Evolutionary conservation across 1,140 invertebrate genomes (phyloP).

Genomic region (Drosophila equinoxialis): DNA sequence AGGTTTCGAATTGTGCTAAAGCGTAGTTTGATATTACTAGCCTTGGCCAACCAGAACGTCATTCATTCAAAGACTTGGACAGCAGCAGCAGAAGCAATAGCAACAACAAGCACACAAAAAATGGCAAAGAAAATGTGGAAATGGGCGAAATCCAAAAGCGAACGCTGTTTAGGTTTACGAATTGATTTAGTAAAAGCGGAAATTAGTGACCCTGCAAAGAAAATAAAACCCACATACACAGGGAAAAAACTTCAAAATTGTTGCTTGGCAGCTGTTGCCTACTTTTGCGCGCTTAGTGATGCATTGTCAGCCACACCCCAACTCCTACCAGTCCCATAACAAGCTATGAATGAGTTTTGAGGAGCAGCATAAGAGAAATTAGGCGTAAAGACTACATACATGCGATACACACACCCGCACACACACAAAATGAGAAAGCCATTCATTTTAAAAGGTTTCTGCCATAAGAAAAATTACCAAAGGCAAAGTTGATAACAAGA

Average conservation of each 20-base stretch:
- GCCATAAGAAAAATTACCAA: slow-evolving; percentile 67
- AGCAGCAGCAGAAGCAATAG: slow-evolving; percentile 12
- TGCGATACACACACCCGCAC: slow-evolving; percentile 23
- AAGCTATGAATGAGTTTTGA: slow-evolving; percentile 15
- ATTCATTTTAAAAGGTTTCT: slow-evolving; percentile 72
- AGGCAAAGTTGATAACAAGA: slow-evolving; percentile 48
- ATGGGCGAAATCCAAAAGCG: slow-evolving; percentile 36
- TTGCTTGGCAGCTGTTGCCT: slow-evolving; percentile 73
- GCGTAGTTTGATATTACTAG: slow-evolving; percentile 59
- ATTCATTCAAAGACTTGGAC: slow-evolving; percentile 53
- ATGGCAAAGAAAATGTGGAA: slow-evolving; percentile 28
- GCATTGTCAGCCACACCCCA: slow-evolving; percentile 56
- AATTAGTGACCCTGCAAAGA: slow-evolving; percentile 68
- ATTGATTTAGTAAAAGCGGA: slow-evolving; percentile 79
- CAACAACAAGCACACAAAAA: slow-evolving; percentile 26
- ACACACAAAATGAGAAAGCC: slow-evolving; percentile 31
- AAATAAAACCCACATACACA: slow-evolving; percentile 30
- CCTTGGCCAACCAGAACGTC: slow-evolving; percentile 55
- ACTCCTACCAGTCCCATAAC: not conserved
- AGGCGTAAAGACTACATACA: slow-evolving; percentile 80
- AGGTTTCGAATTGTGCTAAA: slow-evolving; percentile 43
- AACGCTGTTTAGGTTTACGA: slow-evolving; percentile 64
- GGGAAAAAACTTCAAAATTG: slow-evolving; percentile 57
- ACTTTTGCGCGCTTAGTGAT: slow-evolving; percentile 68
- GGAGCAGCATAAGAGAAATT: slow-evolving; percentile 61